phyloP scores from a whole-genome alignment of 2,797 vertebrate species.

The Myotis daubentonii region DNA sequence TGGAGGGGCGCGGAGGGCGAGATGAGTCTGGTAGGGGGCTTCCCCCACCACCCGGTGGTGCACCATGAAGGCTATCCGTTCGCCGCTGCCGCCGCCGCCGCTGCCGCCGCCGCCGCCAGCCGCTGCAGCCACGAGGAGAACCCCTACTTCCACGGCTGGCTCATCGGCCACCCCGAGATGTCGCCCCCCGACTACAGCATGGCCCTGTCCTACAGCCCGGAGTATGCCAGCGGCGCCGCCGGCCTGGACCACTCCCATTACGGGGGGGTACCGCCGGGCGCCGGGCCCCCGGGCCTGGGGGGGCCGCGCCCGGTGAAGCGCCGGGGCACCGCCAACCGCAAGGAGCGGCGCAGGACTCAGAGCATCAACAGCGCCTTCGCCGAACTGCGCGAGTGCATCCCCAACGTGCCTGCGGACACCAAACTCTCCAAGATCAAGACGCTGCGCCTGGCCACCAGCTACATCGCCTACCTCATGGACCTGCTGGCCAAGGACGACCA shows the following conservation, averaged over 20 bases:
- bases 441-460: slow-evolving; percentile 96
- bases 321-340: slow-evolving; percentile 97
- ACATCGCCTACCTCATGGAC: slow-evolving; percentile 99
- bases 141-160: slow-evolving; percentile 98
- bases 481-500: slow-evolving; percentile 98
- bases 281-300: slow-evolving; percentile 88
- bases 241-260: slow-evolving; percentile 93
- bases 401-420: slow-evolving; percentile 98
- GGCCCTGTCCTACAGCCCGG: slow-evolving; percentile 93
- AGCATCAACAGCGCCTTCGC: slow-evolving; percentile 99
- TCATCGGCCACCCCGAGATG: slow-evolving; percentile 97
- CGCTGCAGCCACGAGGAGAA: slow-evolving; percentile 94
- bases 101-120: slow-evolving; percentile 91
- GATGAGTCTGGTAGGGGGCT: slow-evolving; percentile 97
- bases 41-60: slow-evolving; percentile 97
- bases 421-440: slow-evolving; percentile 99
- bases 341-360: slow-evolving; percentile 97
- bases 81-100: slow-evolving; percentile 91
- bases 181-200: slow-evolving; percentile 95
- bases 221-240: slow-evolving; percentile 91
- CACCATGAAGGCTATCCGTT: slow-evolving; percentile 98
- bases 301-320: slow-evolving; percentile 93
- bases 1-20: slow-evolving; percentile 80
- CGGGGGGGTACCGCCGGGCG: slow-evolving; percentile 87
- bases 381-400: slow-evolving; percentile 97